phyloP scores from a whole-genome alignment of 2,113 vertebrate genomes.

The Carollia perspicillata region DNA sequence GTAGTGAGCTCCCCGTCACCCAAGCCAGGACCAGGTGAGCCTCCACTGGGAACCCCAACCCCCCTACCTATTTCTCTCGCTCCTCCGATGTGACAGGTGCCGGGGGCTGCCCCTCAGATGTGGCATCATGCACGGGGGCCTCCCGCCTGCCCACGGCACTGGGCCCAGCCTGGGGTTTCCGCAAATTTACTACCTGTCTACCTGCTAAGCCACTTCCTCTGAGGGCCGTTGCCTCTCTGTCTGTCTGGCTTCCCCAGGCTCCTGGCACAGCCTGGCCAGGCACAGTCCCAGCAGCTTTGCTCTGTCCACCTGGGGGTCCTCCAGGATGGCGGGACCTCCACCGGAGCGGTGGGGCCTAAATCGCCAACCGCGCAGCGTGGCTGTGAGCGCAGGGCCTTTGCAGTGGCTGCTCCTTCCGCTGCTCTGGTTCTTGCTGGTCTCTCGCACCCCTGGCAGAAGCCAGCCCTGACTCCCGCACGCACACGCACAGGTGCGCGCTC shows the following conservation, averaged over 20 bases:
- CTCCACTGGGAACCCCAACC: background rate
- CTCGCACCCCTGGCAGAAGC: background rate
- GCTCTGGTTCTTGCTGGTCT: rapidly evolving
- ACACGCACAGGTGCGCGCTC: rapidly evolving
- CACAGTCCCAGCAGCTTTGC: background rate
- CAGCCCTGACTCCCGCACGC: background rate
- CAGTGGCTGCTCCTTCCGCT: background rate
- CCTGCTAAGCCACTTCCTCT: conserved; percentile 64
- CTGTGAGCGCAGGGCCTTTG: background rate
- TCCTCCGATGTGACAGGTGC: background rate
- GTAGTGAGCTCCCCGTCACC: background rate
- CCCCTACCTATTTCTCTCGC: background rate
- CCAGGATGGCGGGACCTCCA: background rate
- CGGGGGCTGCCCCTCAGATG: conserved; percentile 41
- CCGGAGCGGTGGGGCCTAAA: background rate
- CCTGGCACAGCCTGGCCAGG: background rate
- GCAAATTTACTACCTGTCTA: conserved; percentile 4
- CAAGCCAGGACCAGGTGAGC: background rate
- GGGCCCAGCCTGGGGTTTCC: background rate
- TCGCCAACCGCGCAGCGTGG: rapidly evolving
- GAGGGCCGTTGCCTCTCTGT: background rate
- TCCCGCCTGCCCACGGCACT: background rate
- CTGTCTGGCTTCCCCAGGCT: background rate
- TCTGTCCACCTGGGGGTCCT: background rate
- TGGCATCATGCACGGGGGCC: background rate